Evolutionary conservation across 2,888 invertebrate species (phyloP).

Genomic region (Epinotia ramella): DNA sequence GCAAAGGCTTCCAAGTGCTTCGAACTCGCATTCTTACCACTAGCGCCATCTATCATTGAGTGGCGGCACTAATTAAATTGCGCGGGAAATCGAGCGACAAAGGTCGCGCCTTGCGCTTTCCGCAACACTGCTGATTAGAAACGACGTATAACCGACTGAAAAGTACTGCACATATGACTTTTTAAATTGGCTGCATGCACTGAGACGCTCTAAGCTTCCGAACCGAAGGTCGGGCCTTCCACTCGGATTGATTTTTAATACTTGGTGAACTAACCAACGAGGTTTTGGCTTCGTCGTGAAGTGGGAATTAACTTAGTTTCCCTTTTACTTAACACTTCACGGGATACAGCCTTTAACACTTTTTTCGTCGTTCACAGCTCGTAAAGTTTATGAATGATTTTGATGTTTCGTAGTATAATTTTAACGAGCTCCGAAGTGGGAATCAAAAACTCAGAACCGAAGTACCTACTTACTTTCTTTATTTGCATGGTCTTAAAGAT

Average conservation of each 20-base stretch:
- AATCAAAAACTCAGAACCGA: background rate
- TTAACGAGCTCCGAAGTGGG: background rate
- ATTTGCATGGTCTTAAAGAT: background rate
- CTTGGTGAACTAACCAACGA: conserved; percentile 64
- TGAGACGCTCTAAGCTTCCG: conserved; percentile 71
- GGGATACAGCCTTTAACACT: conserved; percentile 47
- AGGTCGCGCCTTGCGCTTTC: conserved; percentile 79
- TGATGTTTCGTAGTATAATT: conserved; percentile 12
- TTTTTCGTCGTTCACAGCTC: conserved; percentile 7
- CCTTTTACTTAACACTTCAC: conserved; percentile 60
- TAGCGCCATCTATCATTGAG: conserved; percentile 77
- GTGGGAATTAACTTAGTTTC: conserved; percentile 73
- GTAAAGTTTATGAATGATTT: conserved; percentile 28
- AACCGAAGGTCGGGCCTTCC: conserved; percentile 76
- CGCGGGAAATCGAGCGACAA: conserved; percentile 84
- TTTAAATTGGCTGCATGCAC: conserved; percentile 57
- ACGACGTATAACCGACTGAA: background rate
- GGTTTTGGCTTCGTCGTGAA: conserved; percentile 74
- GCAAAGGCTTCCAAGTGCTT: conserved; percentile 40
- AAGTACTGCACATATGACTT: background rate
- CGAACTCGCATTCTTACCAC: conserved; percentile 35
- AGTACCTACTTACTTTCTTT: background rate
- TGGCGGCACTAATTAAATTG: conserved; percentile 82
- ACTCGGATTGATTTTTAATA: conserved; percentile 83
- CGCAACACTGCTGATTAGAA: conserved; percentile 49